Percentiles rank a stretch among this genome's conserved stretches.
Conservation (phyloP, 2,113 vertebrate genomes). For the Nothoprocta perdicaria region DNA sequence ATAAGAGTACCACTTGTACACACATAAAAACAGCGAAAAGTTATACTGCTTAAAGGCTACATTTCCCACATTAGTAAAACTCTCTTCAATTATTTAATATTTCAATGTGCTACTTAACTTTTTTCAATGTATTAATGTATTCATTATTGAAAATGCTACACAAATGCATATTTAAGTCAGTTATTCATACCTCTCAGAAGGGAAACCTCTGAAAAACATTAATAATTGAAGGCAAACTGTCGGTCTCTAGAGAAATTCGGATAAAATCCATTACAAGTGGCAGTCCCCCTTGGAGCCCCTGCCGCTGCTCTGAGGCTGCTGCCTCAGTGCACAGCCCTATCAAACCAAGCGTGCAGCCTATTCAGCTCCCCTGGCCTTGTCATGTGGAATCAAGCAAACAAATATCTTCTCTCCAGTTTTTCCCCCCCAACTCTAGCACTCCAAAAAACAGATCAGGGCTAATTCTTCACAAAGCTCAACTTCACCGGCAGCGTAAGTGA, state of each 20-base stretch:
- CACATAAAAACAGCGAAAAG: neutral
- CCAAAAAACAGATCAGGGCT: conserved; percentile 46
- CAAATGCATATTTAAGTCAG: conserved; percentile 7
- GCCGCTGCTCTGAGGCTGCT: conserved; percentile 69
- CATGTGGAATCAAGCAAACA: conserved; percentile 80
- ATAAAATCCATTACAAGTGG: conserved; percentile 54
- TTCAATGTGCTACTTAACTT: neutral
- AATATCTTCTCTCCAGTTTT: conserved; percentile 58
- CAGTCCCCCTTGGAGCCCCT: conserved; percentile 64
- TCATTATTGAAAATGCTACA: conserved; percentile 20
- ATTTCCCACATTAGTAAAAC: neutral
- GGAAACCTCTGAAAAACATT: conserved; percentile 37
- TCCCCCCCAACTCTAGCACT: neutral
- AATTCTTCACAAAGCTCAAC: conserved; percentile 48
- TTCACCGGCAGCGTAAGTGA: neutral
- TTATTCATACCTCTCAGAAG: conserved; percentile 71
- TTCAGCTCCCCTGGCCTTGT: conserved; percentile 76
- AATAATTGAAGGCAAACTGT: conserved; percentile 70
- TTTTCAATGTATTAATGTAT: conserved; percentile 14
- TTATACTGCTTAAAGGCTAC: neutral
- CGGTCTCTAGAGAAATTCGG: conserved; percentile 23
- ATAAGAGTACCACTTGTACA: neutral
- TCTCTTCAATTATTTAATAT: conserved; percentile 53
- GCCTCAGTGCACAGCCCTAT: conserved; percentile 61
- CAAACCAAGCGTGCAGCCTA: conserved; percentile 65